Percentiles rank a stretch among this genome's conserved stretches.
These are phyloP conservation scores for Triplophysa siluroides DNA, from an alignment of 2,113 vertebrate genomes.

Conservation along the genomic window DNA sequence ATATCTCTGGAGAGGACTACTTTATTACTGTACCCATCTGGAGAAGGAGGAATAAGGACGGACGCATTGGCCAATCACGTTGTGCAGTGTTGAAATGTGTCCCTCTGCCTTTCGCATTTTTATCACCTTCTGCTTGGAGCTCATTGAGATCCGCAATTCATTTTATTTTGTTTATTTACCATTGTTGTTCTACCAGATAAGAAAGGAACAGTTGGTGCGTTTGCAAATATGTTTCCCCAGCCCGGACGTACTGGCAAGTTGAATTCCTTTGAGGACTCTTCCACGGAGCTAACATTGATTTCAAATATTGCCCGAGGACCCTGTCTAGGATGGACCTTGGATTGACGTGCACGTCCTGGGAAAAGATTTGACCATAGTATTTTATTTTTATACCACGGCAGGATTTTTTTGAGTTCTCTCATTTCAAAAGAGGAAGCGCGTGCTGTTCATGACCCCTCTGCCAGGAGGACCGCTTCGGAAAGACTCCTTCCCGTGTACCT, in stretches of 20 bases:
- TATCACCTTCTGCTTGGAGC: conserved; percentile 54
- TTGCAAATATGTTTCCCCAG: conserved; percentile 31
- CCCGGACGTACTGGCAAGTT: conserved; percentile 49
- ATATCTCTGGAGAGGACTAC: conserved; percentile 60
- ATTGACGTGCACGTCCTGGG: conserved; percentile 52
- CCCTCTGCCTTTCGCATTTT: conserved; percentile 61
- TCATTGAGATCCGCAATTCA: conserved; percentile 46
- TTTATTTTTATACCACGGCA: conserved; percentile 68
- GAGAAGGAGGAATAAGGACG: conserved; percentile 60
- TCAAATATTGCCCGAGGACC: conserved; percentile 40
- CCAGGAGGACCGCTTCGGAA: conserved; percentile 58
- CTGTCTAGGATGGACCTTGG: conserved; percentile 56
- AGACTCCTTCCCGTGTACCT: conserved; percentile 68
- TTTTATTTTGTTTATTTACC: conserved; percentile 29
- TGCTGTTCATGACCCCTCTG: conserved; percentile 54
- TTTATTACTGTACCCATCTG: conserved; percentile 67
- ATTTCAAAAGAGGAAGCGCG: conserved; percentile 46
- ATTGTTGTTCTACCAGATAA: conserved; percentile 48
- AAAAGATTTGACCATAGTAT: conserved; percentile 58
- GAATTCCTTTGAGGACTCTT: conserved; percentile 54
- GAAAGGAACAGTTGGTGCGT: conserved; percentile 41
- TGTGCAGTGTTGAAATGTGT: conserved; percentile 67
- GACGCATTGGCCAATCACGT: conserved; percentile 69
- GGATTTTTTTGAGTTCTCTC: conserved; percentile 44
- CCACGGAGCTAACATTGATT: conserved; percentile 47